These are phyloP conservation scores for Oryzias sinensis DNA, from an alignment of 2,797 vertebrate species.

Conservation along the genomic window DNA sequence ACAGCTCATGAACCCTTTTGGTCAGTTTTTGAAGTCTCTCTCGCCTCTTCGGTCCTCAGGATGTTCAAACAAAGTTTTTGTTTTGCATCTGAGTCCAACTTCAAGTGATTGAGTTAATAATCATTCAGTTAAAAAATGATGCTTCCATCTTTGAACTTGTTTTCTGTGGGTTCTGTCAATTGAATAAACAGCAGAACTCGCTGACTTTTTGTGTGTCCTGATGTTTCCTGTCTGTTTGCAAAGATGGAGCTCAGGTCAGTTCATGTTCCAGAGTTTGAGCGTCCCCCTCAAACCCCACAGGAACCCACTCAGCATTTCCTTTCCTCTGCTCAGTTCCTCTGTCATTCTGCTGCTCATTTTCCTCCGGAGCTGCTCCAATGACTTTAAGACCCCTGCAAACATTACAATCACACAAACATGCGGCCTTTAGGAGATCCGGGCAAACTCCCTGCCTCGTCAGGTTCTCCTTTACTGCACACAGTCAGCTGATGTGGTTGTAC, in stretches of 20 bases:
- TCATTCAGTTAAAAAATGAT: conserved; percentile 54
- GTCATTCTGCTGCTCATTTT: neutral
- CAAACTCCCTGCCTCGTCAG: no score
- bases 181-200: neutral
- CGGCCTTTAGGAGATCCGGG: neutral
- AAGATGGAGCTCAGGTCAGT: no score
- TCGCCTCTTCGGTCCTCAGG: no score
- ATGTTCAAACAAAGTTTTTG: neutral
- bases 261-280: neutral
- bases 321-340: conserved; percentile 41
- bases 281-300: conserved; percentile 41
- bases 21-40: no score
- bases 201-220: no score
- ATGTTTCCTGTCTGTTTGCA: no score
- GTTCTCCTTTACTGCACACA: no score
- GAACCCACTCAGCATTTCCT: conserved; percentile 72
- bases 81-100: conserved; percentile 1
- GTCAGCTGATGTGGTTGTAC: no score
- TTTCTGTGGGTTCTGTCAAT: no score
- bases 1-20: no score
- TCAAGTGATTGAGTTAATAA: conserved; percentile 45
- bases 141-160: neutral
- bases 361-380: conserved; percentile 3
- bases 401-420: neutral
- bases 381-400: neutral